Conservation (phyloP, 2,113 vertebrate species). For the Bufo gargarizans region DNA sequence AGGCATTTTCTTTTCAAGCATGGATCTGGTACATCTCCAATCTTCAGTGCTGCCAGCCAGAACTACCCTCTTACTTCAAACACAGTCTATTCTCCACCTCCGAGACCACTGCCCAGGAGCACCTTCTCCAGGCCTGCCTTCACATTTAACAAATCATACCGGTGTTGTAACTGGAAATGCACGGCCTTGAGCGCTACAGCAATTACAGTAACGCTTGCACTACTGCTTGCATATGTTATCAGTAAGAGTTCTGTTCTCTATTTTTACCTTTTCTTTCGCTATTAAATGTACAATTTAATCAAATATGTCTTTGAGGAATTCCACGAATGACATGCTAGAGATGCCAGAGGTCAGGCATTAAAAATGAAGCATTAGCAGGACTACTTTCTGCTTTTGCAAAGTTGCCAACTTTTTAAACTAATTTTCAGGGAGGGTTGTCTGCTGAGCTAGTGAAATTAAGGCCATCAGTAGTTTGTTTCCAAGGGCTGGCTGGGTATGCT, state of each 20-base stretch:
- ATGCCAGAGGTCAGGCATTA: neutral
- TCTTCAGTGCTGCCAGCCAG: constrained; percentile 93
- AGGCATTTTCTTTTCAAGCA: constrained; percentile 98
- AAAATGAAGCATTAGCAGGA: neutral
- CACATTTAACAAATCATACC: constrained; percentile 95
- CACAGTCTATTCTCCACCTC: constrained; percentile 94
- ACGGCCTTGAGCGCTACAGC: constrained; percentile 93
- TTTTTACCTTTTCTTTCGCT: neutral
- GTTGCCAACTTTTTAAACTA: neutral
- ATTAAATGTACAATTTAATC: neutral
- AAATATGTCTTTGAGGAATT: neutral
- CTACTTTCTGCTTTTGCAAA: neutral
- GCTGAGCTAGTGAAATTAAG: neutral
- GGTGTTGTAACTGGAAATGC: constrained; percentile 98
- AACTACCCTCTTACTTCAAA: constrained; percentile 95
- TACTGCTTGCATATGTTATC: constrained; percentile 92
- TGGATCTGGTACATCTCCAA: constrained; percentile 91
- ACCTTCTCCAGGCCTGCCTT: constrained; percentile 94
- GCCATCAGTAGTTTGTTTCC: constrained; percentile 1
- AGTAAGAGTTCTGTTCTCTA: constrained; percentile 78
- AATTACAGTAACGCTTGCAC: constrained; percentile 88
- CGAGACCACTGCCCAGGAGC: constrained; percentile 90
- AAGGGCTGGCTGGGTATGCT: neutral
- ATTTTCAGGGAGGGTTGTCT: neutral
- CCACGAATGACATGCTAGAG: neutral